A percentile compares a stretch with the other conserved stretches of the same genome.
Conservation (phyloP, 1,140 invertebrate species). For the Chionoecetes opilio region DNA sequence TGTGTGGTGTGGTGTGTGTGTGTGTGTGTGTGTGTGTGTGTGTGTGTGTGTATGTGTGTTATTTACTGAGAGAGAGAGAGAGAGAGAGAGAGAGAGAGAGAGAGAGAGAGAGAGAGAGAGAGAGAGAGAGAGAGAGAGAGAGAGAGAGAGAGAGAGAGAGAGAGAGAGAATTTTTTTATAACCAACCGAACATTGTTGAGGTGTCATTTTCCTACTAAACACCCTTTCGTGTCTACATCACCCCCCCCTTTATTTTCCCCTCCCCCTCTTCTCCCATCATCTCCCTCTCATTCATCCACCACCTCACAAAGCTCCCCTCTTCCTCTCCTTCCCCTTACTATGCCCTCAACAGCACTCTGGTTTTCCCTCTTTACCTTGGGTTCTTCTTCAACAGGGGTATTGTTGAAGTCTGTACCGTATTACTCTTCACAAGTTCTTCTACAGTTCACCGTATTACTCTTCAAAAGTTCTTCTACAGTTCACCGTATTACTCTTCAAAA, state of each 20-base stretch:
- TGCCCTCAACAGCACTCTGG: background rate
- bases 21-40: too few relatives aligned
- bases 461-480: too few relatives aligned
- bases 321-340: background rate
- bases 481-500: too few relatives aligned
- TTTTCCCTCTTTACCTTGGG: background rate
- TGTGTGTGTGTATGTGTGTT: too few relatives aligned
- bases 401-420: background rate
- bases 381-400: background rate
- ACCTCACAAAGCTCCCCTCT: background rate
- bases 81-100: too few relatives aligned
- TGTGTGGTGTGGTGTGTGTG: too few relatives aligned
- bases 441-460: background rate
- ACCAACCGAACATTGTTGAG: background rate
- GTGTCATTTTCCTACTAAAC: background rate
- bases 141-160: conserved; percentile 8
- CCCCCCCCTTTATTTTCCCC: background rate
- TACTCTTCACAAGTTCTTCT: background rate
- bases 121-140: conserved; percentile 11
- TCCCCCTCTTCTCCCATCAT: background rate
- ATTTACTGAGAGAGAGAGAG: too few relatives aligned
- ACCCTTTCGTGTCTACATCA: conserved; percentile 2
- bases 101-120: too few relatives aligned
- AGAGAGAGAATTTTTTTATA: background rate
- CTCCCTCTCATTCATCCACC: background rate